These are phyloP conservation scores for Opisthograptis luteolata DNA, from an alignment of 2,888 invertebrate genomes.

Conservation along the genomic window DNA sequence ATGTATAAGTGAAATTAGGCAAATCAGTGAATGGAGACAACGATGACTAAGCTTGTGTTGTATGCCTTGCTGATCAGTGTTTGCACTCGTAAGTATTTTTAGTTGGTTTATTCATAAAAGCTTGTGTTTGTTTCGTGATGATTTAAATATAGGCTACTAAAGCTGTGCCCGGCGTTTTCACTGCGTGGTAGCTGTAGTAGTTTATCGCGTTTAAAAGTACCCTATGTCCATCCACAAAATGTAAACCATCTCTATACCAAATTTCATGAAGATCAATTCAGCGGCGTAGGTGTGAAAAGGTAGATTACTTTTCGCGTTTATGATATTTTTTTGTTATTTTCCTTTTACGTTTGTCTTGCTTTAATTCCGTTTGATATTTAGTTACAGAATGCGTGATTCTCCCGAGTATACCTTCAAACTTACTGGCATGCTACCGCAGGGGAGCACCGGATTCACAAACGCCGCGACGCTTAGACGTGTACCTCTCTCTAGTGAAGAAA, in stretches of 20 bases:
- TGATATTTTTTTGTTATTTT: too few species aligned
- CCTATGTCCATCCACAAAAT: too few species aligned
- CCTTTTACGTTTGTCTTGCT: too few species aligned
- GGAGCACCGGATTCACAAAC: slow-evolving; percentile 74
- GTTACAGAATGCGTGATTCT: slow-evolving; percentile 58
- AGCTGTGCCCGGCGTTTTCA: too few species aligned
- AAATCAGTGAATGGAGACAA: slow-evolving; percentile 21
- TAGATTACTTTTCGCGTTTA: too few species aligned
- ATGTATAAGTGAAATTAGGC: slow-evolving; percentile 38
- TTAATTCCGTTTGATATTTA: slow-evolving; percentile 26
- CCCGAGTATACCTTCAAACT: slow-evolving; percentile 81
- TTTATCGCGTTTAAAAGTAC: too few species aligned
- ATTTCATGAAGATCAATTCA: too few species aligned
- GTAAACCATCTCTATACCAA: too few species aligned
- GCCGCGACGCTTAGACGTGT: slow-evolving; percentile 84
- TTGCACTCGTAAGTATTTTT: slow-evolving; percentile 54
- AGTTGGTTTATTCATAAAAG: background rate
- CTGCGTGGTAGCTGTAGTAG: too few species aligned
- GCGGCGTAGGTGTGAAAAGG: too few species aligned
- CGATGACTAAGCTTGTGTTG: slow-evolving; percentile 43
- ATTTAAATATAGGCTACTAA: too few species aligned
- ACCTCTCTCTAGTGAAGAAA: slow-evolving; percentile 86
- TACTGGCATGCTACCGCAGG: slow-evolving; percentile 84
- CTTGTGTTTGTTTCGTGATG: too few species aligned
- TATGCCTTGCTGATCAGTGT: slow-evolving; percentile 25